phyloP scores from a whole-genome alignment of 1,140 invertebrate genomes.

The Eriocheir sinensis region DNA sequence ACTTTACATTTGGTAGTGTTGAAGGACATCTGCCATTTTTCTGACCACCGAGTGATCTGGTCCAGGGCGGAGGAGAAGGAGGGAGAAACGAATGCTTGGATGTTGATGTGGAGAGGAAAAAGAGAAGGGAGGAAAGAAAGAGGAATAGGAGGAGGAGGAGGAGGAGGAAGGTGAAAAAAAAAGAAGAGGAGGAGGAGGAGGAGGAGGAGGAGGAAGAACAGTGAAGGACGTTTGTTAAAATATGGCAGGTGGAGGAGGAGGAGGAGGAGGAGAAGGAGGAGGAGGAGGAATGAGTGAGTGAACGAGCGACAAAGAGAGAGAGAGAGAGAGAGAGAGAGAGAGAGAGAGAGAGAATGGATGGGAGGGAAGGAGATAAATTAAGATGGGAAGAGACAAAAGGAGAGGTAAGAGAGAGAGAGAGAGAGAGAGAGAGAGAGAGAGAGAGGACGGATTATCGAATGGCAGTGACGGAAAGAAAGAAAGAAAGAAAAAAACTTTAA shows the following conservation, averaged over 20 bases:
- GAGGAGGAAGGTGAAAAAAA: background rate
- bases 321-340: conserved; percentile 32
- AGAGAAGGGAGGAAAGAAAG: background rate
- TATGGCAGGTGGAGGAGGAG: background rate
- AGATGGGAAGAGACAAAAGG: background rate
- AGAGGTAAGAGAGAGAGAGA: background rate
- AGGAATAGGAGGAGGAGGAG: background rate
- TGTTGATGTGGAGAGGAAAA: background rate
- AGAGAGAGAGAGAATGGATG: background rate
- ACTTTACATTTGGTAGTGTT: too few relatives aligned
- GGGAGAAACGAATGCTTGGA: background rate
- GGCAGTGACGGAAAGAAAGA: too few relatives aligned
- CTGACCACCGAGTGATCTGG: too few relatives aligned
- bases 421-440: conserved; percentile 37
- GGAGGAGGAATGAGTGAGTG: background rate
- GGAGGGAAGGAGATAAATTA: background rate
- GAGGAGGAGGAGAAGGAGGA: background rate
- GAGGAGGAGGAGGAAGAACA: background rate
- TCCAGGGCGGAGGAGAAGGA: background rate
- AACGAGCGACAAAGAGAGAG: background rate
- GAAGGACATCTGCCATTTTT: too few relatives aligned
- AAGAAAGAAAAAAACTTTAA: too few relatives aligned
- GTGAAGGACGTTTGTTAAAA: background rate
- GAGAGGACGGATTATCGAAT: background rate
- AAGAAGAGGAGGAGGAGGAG: background rate